A percentile compares a stretch with the other conserved stretches of the same genome.
Conservation (phyloP, 2,113 vertebrate species). For the Coracopsis vasa region DNA sequence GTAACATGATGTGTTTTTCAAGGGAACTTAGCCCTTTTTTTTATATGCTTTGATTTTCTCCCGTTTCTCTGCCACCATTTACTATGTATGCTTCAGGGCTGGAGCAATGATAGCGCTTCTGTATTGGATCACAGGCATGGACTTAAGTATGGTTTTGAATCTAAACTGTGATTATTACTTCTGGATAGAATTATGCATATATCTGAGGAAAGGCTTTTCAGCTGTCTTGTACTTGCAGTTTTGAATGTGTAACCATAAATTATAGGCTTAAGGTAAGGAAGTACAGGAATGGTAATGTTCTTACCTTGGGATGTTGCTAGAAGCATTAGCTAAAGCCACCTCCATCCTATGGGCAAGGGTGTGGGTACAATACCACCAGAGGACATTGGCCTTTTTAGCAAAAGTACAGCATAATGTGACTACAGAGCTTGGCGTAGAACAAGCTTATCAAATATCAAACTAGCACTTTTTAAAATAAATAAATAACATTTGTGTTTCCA, state of each 20-base stretch:
- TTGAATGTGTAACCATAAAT: background rate
- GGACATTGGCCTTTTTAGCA: background rate
- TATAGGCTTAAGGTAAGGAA: background rate
- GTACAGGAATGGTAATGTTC: background rate
- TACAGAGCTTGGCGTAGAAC: background rate
- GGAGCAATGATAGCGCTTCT: background rate
- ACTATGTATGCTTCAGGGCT: background rate
- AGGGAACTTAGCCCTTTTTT: background rate
- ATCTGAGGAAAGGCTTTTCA: background rate
- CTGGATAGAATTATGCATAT: background rate
- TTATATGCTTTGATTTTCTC: background rate
- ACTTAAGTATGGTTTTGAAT: background rate
- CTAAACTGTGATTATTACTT: background rate
- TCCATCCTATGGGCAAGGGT: background rate
- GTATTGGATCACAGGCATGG: background rate
- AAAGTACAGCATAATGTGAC: background rate
- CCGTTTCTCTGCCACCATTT: rapidly evolving
- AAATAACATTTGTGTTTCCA: background rate
- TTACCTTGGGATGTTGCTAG: background rate
- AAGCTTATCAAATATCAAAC: background rate
- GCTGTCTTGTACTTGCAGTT: background rate
- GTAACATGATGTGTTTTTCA: background rate
- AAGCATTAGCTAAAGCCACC: background rate
- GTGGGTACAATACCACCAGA: background rate
- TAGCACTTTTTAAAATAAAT: background rate